Conservation (phyloP, 2,888 invertebrate genomes). For the Hirtodrosophila cameraria region DNA sequence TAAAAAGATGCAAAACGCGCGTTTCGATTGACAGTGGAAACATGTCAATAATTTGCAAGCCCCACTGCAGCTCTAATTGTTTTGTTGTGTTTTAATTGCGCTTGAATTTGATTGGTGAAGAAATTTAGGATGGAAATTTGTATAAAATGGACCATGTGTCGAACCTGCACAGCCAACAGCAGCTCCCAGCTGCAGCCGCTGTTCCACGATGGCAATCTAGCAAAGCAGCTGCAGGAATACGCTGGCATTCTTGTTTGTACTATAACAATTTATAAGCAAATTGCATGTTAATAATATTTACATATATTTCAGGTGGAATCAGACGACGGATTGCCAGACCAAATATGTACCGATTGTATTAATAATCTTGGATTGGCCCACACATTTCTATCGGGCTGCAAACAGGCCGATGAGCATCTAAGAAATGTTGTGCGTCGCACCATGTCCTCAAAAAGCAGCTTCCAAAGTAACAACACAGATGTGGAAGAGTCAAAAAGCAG, state of each 20-base stretch:
- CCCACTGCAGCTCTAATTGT: slow-evolving; percentile 11
- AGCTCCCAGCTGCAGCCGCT: slow-evolving; percentile 60
- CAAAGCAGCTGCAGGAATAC: slow-evolving; percentile 70
- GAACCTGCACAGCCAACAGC: slow-evolving; percentile 65
- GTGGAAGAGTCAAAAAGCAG: background rate
- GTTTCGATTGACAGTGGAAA: background rate
- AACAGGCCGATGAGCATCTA: slow-evolving; percentile 45
- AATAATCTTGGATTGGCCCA: slow-evolving; percentile 34
- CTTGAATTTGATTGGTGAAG: background rate
- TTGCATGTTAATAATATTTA: too few species aligned
- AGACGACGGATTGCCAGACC: slow-evolving; percentile 75
- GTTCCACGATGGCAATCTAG: slow-evolving; percentile 40
- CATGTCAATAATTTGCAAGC: background rate
- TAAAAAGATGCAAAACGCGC: too few species aligned
- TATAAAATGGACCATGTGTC: slow-evolving; percentile 81
- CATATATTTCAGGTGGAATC: slow-evolving; percentile 55
- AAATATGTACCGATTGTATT: slow-evolving; percentile 66
- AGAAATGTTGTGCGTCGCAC: slow-evolving; percentile 45
- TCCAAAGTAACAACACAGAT: slow-evolving; percentile 4
- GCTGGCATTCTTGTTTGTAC: slow-evolving; percentile 70
- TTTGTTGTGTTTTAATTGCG: background rate
- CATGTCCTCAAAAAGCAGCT: slow-evolving; percentile 46
- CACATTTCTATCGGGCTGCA: slow-evolving; percentile 47
- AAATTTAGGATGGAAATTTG: slow-evolving; percentile 74
- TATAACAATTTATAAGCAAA: background rate